Base-by-base conservation (phyloP, 2,113 vertebrate genomes). In the Phoenicopterus ruber region DNA sequence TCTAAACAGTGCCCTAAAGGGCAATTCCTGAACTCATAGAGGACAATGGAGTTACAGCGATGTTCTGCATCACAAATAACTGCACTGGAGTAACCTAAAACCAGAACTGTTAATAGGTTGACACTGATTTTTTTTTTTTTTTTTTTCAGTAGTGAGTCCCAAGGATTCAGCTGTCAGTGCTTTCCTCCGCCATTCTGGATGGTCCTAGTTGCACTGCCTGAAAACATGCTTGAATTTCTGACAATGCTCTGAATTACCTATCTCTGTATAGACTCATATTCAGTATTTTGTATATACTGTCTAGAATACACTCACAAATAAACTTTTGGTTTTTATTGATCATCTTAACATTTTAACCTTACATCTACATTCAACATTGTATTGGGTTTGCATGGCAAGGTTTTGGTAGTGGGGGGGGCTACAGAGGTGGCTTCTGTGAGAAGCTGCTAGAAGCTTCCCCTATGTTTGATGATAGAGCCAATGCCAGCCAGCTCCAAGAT, bases 1-100 rank as follows among this genome's bases (percentile, higher is more conserved):
- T 31, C 12, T 70, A 65, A 81, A 38, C 5, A 2, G 10, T 40
- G 5, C 2, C 21, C 20, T 32, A 32, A 28, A 71, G 7, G 9
- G 11, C 16, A 61, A 40, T 36, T 14, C 6, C 6, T 3, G 0
- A 73, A 71, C 26, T 79, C 6, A 16, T 2, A 42, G 1, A 4
- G 3, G 10, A 50, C 38, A 78, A n/a, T 8, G 17, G 6, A 94
- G 76, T 42, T 62, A 5, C 16, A 50, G 3, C 38, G 32, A 55
- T 76, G 10, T 77, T 50, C n/a, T 47, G 6, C 18, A 58, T 32
- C 20, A 25, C 13, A 58, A 58, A 70, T 54, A 65, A n/a, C 5
- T 46, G 4, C 26, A 38, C 4, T 38, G 14, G 8, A 44, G 3
- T 46, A 69, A 85, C 1, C 1, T 46, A 61, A 88, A 87, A 13